Percentiles rank a stretch among this genome's conserved stretches.
phyloP scores from a whole-genome alignment of 2,888 invertebrate genomes.

The Glaucopsyche alexis region DNA sequence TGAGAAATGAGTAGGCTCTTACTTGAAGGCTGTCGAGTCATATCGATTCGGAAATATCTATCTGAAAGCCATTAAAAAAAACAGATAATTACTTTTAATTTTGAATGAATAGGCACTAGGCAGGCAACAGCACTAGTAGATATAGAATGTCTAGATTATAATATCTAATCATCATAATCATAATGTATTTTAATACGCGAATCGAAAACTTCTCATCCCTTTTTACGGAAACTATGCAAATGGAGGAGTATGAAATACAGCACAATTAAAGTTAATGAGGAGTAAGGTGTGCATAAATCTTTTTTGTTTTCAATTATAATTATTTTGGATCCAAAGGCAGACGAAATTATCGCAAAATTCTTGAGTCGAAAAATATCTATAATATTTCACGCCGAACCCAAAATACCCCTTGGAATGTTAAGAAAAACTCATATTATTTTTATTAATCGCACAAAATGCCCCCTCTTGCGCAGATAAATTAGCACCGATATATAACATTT shows the following conservation, averaged over 20 bases:
- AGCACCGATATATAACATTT: constrained; percentile 6
- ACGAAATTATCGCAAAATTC: not conserved
- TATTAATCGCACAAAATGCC: constrained; percentile 10
- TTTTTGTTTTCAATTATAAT: not conserved
- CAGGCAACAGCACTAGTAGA: no score
- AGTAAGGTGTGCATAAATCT: no score
- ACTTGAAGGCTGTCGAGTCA: constrained; percentile 14
- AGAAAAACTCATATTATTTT: not conserved
- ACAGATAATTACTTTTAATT: no score
- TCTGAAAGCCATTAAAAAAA: no score
- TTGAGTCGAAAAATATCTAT: not conserved
- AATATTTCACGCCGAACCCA: constrained; percentile 20
- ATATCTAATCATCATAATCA: no score
- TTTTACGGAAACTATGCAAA: no score
- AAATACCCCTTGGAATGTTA: not conserved
- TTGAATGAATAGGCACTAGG: no score
- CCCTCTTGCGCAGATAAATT: constrained; percentile 15
- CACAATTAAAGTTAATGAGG: no score
- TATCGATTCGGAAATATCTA: constrained; percentile 15
- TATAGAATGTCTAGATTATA: no score
- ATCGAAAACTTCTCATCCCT: not conserved
- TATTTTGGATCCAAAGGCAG: not conserved
- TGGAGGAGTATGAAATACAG: no score
- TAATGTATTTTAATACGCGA: no score
- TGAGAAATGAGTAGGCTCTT: constrained; percentile 22